Base-by-base conservation (phyloP, 2,888 invertebrate species). In the Lithophane ornitopus region DNA sequence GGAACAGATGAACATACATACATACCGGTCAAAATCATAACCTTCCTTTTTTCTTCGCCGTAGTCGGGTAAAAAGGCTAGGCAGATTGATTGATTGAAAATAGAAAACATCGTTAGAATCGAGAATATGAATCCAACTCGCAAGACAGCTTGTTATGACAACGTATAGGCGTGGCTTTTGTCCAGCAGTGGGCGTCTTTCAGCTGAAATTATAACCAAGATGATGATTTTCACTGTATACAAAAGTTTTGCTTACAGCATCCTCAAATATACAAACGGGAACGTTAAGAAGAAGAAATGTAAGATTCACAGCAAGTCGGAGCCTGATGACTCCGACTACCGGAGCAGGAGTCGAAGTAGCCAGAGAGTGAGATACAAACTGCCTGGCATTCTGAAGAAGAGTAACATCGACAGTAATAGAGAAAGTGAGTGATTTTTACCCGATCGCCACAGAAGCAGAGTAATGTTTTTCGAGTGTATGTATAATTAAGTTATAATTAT, bases 281-380 rank as follows among this genome's bases (percentile, higher is more conserved):
- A 90, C 19, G 87, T 90, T 0, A 94, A 91, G 81, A 94, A 94
- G 85, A 94, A 94, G 87, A 94, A 94, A 86, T 92, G 92, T 78
- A 91, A 90, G 58, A 81, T 91, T 1, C 92, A 92, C 85, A 92
- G 90, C 76, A 90, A 91, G 46, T 93, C 94, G 0, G 93, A 94
- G 54, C 91, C 93, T 0, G 93, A 93, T 0, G 93, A 93, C n/a
- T 88, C 89, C 0, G 92, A 92, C 52, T 88, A 80, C 12, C 46
- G 63, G 52, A 85, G 81, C 54, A 74, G 88, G 14, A 91, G 90
- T 70, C 84, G 85, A 4, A 87, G 86, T 39, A 84, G 79, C 39
- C 84, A 82, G 62, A 41, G 75, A 16, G 86, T 82, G 59, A 88
- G 87, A 62, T 84, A 89, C 63, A 93, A 90, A 68, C 87, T 94